Base-by-base conservation (phyloP, 2,113 vertebrate genomes). In the Tympanuchus pallidicinctus region DNA sequence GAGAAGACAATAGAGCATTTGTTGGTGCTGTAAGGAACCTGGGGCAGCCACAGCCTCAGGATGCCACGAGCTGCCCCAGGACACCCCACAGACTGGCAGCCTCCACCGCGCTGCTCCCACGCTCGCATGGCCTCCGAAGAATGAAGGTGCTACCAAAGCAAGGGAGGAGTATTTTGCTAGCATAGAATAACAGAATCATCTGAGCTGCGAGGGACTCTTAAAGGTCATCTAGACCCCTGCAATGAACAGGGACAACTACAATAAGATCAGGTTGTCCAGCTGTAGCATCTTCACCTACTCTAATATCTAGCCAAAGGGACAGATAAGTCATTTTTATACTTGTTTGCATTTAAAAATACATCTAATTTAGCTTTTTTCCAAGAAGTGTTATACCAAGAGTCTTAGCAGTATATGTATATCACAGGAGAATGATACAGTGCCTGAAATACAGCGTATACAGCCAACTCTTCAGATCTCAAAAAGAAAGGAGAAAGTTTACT, bases 1-100 rank as follows among this genome's bases (percentile, higher is more conserved):
- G 43, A 75, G 76, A 52, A 86, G 88, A 94, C 93, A 96, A 92
- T 52, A 19, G 67, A 73, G 85, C 27, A 13, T 93, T 90, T 91
- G 72, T 90, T 83, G 86, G 47, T 48, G 34, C n/a, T 81, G 75
- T 42, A 76, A 91, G 1, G 7, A 45, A 25, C 65, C 78, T 84
- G 30, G n/a, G 67, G 92, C 81, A 86, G 70, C 0, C 8, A 86
- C 71, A 45, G 43, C 81, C 93, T 65, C 65, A n/a, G 93, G 93
- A 87, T 30, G 66, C 54, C 0, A 0, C 13, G 57, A n/a, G 89
- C 38, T 32, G 40, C 38, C 40, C 11, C 2, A 3, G 45, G 42
- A 30, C 30, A 54, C 3, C 28, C 56, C 36, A 42, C 15, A 40
- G 36, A 6, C 2, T 7, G 7, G 13, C 34, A 30, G 32, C 64